Base-by-base conservation (phyloP, 2,113 vertebrate species). In the Ptilonorhynchus violaceus region DNA sequence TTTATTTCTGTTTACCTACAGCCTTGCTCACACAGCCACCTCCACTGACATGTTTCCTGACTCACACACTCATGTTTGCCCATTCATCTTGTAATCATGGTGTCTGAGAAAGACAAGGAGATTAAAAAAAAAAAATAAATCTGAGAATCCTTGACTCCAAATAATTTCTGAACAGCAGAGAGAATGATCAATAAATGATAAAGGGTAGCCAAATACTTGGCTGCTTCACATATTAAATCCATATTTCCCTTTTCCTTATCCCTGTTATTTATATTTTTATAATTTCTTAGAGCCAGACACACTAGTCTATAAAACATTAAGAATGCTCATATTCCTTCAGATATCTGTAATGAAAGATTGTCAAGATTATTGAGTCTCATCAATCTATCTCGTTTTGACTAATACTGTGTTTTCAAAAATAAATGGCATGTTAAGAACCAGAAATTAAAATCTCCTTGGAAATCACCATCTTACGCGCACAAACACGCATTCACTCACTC, bases 1-100 rank as follows among this genome's bases (percentile, higher is more conserved):
- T 95, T 97, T 85, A 91, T 92, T 95, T 96, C 92, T 97, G 96
- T 97, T 97, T 97, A 96, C 89, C 92, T 96, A 96, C 92, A 92
- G 85, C 66, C 91, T 68, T 55, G 49, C 90, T 96, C 94, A 95
- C 46, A 35, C 80, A 96, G 89, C 85, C 93, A 97, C 89, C 91
- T 95, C 84, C 23, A 25, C 79, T 91, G 92, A 35, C 96, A 94
- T 60, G 41, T 78, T 94, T 95, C 89, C 92, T 95, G 93, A 97
- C 93, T 97, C 91, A 97, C 85, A 89, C 41, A 4, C 77, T 96
- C 58, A 85, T 72, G 74, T 95, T 94, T 95, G 79, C 70, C 89
- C 46, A 10, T 88, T 91, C 52, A 33, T 83, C 87, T 88, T 37
- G 25, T 70, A 76, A 96, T 62, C 53, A 55, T 41, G 30, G 47